These are phyloP conservation scores for Falcaria lacertinaria DNA, from an alignment of 2,888 invertebrate species.

Conservation along the genomic window DNA sequence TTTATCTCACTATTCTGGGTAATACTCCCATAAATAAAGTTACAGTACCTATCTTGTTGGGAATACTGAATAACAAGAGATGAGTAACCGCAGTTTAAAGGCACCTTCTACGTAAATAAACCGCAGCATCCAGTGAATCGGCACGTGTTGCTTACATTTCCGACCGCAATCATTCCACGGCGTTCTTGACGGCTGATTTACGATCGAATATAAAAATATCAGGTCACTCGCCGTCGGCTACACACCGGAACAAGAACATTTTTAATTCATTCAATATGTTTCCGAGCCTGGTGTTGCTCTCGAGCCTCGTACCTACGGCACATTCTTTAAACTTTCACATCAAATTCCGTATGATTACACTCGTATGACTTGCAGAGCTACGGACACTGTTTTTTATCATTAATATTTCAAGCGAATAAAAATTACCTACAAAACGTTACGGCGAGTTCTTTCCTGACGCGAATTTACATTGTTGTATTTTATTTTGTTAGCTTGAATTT, in stretches of 20 bases:
- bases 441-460: neutral
- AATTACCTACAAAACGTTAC: neutral
- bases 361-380: neutral
- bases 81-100: neutral
- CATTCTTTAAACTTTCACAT: neutral
- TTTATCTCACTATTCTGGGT: neutral
- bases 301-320: neutral
- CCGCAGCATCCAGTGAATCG: neutral
- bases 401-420: neutral
- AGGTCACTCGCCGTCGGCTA: slow-evolving; percentile 20
- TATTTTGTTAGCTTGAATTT: neutral
- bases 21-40: neutral
- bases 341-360: slow-evolving; percentile 1
- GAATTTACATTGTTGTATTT: neutral
- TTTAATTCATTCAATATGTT: slow-evolving; percentile 4
- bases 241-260: slow-evolving; percentile 9
- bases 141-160: slow-evolving; percentile 2
- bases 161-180: slow-evolving; percentile 20
- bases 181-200: slow-evolving; percentile 37
- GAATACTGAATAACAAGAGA: neutral
- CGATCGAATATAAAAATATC: slow-evolving; percentile 38
- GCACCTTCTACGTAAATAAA: slow-evolving; percentile 2
- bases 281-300: neutral
- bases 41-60: neutral
- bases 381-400: neutral